phyloP scores from a whole-genome alignment of 2,113 vertebrate species.

The Emydocephalus ijimae region DNA sequence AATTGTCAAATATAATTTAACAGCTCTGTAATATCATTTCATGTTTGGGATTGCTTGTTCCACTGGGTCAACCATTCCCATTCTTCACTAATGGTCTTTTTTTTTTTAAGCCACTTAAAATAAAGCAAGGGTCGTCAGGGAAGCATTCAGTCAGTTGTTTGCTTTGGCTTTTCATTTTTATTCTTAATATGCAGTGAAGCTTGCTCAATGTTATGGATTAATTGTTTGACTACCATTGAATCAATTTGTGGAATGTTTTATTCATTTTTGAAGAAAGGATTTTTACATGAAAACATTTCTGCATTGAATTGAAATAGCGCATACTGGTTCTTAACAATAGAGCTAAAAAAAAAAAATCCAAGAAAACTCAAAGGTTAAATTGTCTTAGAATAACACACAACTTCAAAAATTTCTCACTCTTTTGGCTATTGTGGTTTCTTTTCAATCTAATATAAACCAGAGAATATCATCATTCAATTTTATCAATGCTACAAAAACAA shows the following conservation, averaged over 20 bases:
- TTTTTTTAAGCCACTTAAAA: not conserved
- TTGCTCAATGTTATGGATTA: not conserved
- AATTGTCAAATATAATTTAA: slow-evolving; percentile 59
- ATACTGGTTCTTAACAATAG: not conserved
- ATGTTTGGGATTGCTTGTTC: slow-evolving; percentile 31
- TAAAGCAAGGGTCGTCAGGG: not conserved
- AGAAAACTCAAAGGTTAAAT: not conserved
- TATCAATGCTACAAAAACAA: not conserved
- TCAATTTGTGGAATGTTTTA: not conserved
- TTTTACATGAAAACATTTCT: not conserved
- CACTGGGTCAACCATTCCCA: slow-evolving; percentile 13
- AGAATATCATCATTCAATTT: not conserved
- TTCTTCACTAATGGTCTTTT: slow-evolving; percentile 3
- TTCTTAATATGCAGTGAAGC: fast-evolving
- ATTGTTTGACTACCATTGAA: not conserved
- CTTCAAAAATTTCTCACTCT: not conserved
- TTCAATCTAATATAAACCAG: not conserved
- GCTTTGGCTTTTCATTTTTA: not conserved
- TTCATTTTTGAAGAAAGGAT: not conserved
- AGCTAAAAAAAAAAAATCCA: not conserved
- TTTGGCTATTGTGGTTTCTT: not conserved
- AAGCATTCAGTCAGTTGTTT: slow-evolving; percentile 19
- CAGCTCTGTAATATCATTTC: slow-evolving; percentile 47
- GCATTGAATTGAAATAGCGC: not conserved
- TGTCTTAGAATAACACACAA: not conserved